phyloP scores from a whole-genome alignment of 2,797 vertebrate species.

The Notamacropus eugenii region DNA sequence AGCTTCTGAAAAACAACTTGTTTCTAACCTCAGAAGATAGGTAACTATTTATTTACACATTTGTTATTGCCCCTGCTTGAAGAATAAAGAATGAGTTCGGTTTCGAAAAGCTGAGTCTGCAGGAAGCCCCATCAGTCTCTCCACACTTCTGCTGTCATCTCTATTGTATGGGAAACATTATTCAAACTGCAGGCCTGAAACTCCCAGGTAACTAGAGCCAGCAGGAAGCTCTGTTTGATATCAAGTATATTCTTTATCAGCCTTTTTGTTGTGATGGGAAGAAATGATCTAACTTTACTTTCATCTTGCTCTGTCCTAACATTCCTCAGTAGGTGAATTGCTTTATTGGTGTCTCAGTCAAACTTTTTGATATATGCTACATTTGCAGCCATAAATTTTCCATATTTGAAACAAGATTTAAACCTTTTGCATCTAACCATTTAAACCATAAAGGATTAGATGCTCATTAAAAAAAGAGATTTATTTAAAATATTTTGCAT shows the following conservation, averaged over 20 bases:
- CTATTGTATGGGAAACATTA: slow-evolving; percentile 94
- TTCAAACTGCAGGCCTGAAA: slow-evolving; percentile 90
- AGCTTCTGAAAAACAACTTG: slow-evolving; percentile 81
- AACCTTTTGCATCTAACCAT: slow-evolving; percentile 76
- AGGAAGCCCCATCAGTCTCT: slow-evolving; percentile 96
- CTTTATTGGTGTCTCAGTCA: slow-evolving; percentile 84
- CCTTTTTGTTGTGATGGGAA: slow-evolving; percentile 90
- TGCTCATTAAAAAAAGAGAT: slow-evolving; percentile 77
- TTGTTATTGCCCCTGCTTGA: slow-evolving; percentile 83
- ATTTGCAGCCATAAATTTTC: slow-evolving; percentile 86
- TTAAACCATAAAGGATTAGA: slow-evolving; percentile 75
- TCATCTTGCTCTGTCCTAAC: slow-evolving; percentile 88
- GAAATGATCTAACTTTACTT: slow-evolving; percentile 89
- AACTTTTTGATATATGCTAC: slow-evolving; percentile 85
- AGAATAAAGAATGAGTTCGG: slow-evolving; percentile 88
- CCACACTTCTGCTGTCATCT: slow-evolving; percentile 99
- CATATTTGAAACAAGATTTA: slow-evolving; percentile 84
- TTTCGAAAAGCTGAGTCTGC: slow-evolving; percentile 87
- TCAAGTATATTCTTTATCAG: slow-evolving; percentile 88
- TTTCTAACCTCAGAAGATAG: slow-evolving; percentile 81
- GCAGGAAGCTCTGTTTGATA: slow-evolving; percentile 89
- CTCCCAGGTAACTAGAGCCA: slow-evolving; percentile 96
- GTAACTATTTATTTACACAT: slow-evolving; percentile 87
- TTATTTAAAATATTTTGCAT: slow-evolving; percentile 69
- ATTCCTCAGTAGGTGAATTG: slow-evolving; percentile 87